phyloP scores from a whole-genome alignment of 2,888 invertebrate genomes.

The Sisyra nigra region DNA sequence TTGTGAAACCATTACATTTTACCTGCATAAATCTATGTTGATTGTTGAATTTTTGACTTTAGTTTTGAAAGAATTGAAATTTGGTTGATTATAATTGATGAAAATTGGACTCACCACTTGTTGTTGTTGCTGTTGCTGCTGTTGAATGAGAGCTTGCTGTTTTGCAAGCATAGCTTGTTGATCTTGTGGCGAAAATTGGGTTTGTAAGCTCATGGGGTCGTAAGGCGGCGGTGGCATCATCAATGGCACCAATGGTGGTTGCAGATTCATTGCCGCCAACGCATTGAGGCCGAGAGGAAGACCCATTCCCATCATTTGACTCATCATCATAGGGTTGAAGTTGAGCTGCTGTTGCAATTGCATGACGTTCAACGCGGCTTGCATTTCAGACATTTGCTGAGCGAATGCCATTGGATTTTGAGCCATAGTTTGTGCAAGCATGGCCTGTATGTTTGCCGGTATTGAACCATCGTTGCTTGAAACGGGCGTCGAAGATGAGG shows the following conservation, averaged over 20 bases:
- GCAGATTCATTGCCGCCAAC: slow-evolving; percentile 86
- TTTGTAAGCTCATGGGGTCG: slow-evolving; percentile 38
- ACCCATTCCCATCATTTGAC: slow-evolving; percentile 72
- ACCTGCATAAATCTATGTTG: too few species aligned
- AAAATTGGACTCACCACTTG: slow-evolving; percentile 38
- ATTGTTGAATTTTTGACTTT: too few species aligned
- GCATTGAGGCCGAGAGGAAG: slow-evolving; percentile 66
- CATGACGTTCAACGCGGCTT: slow-evolving; percentile 69
- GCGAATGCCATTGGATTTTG: slow-evolving; percentile 36
- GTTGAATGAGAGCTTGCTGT: slow-evolving; percentile 56
- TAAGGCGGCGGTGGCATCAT: slow-evolving; percentile 76
- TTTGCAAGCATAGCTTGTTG: slow-evolving; percentile 39
- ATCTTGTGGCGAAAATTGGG: slow-evolving; percentile 35
- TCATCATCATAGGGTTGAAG: slow-evolving; percentile 74
- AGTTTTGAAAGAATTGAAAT: too few species aligned
- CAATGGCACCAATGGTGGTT: slow-evolving; percentile 78
- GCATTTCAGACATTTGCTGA: slow-evolving; percentile 71
- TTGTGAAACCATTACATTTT: too few species aligned
- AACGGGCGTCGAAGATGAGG: slow-evolving; percentile 40
- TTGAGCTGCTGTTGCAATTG: slow-evolving; percentile 74
- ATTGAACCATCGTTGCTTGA: slow-evolving; percentile 36
- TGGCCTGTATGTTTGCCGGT: slow-evolving; percentile 30
- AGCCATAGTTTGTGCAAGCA: slow-evolving; percentile 29
- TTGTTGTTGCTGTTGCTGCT: slow-evolving; percentile 43
- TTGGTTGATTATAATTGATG: slow-evolving; percentile 7